A percentile compares a stretch with the other conserved stretches of the same genome.
Conservation (phyloP, 2,113 vertebrate genomes). For the Tympanuchus pallidicinctus region DNA sequence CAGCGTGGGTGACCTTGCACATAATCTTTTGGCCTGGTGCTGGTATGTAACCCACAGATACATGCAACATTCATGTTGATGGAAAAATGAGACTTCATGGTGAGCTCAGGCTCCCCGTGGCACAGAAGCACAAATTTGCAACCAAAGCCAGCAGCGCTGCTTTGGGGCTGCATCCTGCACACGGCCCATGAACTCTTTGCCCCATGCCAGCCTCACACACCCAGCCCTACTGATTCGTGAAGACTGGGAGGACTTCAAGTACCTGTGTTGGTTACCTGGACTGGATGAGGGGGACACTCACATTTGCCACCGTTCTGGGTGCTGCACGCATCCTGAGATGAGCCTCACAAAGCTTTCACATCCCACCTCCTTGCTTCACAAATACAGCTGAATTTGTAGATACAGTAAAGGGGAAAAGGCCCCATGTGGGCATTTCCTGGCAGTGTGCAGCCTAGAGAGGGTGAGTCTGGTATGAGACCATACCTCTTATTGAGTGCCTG, state of each 20-base stretch:
- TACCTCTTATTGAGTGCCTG: neutral
- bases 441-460: neutral
- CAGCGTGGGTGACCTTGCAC: neutral
- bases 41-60: neutral
- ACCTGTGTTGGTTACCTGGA: neutral
- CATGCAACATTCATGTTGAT: neutral
- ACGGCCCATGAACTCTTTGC: neutral
- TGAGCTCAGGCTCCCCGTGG: neutral
- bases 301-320: neutral
- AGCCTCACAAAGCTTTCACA: neutral
- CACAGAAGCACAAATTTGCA: neutral
- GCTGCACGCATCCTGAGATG: neutral
- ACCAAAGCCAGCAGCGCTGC: neutral
- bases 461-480: neutral
- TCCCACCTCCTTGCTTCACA: neutral
- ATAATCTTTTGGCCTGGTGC: neutral
- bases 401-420: neutral
- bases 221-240: rapidly evolving
- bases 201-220: neutral
- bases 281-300: neutral
- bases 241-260: neutral
- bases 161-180: neutral
- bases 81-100: neutral
- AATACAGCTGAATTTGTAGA: neutral
- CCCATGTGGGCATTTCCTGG: too few species aligned